A percentile compares a stretch with the other conserved stretches of the same genome.
These are phyloP conservation scores for Pedicia rivosa DNA, from an alignment of 2,888 invertebrate genomes.

Conservation along the genomic window DNA sequence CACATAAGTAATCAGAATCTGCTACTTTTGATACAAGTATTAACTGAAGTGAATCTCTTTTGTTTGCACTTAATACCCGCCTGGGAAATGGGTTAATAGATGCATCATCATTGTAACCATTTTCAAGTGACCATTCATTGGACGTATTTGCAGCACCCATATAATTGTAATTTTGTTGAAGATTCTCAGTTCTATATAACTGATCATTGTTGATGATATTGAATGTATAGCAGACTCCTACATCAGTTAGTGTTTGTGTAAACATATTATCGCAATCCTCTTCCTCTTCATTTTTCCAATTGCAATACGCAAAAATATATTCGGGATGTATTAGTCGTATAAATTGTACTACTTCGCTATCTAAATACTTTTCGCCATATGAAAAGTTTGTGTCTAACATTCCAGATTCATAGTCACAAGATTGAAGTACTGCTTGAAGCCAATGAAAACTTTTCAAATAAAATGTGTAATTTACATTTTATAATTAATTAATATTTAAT, in stretches of 20 bases:
- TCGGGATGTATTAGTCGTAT: too few relatives aligned
- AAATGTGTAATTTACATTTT: too few relatives aligned
- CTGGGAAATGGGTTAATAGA: conserved; percentile 47
- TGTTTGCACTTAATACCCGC: conserved; percentile 49
- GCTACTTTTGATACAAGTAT: conserved; percentile 39
- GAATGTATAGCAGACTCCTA: conserved; percentile 54
- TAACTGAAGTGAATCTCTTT: conserved; percentile 46
- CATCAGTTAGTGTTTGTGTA: conserved; percentile 50
- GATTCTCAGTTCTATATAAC: conserved; percentile 35
- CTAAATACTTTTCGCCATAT: conserved; percentile 36
- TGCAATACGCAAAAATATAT: conserved; percentile 43
- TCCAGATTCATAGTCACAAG: conserved; percentile 47
- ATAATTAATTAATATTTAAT: too few relatives aligned
- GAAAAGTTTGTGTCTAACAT: conserved; percentile 36
- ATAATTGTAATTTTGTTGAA: conserved; percentile 18
- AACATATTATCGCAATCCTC: too few relatives aligned
- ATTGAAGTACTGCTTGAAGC: conserved; percentile 36
- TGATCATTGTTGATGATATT: conserved; percentile 43
- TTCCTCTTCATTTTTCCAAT: conserved; percentile 36
- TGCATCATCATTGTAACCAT: conserved; percentile 38
- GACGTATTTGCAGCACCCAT: conserved; percentile 17
- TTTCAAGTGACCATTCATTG: conserved; percentile 44
- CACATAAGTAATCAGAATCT: conserved; percentile 52
- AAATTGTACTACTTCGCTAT: too few relatives aligned
- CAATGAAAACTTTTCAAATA: too few relatives aligned